Conservation (phyloP, 2,113 vertebrate genomes). For the Daphoenositta chrysoptera region DNA sequence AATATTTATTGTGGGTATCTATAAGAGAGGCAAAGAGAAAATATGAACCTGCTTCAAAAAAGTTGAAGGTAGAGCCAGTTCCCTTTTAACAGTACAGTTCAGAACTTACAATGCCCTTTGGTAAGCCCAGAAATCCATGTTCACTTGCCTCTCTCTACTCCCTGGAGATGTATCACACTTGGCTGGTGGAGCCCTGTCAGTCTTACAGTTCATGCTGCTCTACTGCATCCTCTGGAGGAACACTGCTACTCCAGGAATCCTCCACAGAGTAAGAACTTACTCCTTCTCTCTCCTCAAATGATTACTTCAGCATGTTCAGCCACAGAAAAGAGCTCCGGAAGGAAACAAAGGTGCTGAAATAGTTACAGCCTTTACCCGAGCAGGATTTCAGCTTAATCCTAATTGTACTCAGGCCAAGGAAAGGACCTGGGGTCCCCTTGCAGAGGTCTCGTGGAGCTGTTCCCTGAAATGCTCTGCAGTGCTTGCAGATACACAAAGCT, state of each 20-base stretch:
- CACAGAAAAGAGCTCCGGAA: neutral
- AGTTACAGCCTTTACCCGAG: neutral
- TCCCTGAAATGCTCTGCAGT: neutral
- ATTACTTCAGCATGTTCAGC: neutral
- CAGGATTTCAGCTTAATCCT: neutral
- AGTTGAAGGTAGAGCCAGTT: neutral
- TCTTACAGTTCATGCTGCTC: neutral
- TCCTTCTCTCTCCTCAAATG: neutral
- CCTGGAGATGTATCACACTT: neutral
- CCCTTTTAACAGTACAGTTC: neutral
- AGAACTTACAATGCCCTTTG: neutral
- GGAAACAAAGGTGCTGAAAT: neutral
- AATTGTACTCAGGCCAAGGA: neutral
- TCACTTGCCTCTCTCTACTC: neutral
- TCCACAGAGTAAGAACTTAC: neutral
- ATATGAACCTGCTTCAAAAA: neutral
- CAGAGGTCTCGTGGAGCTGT: neutral
- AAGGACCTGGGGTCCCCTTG: neutral
- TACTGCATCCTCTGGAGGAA: neutral
- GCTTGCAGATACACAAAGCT: neutral
- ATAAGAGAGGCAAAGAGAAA: neutral
- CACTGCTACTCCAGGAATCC: neutral
- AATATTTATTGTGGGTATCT: slow-evolving; percentile 32
- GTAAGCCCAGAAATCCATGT: neutral
- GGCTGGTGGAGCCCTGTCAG: neutral